Conservation (phyloP, 2,113 vertebrate species). For the Pristiophorus japonicus region DNA sequence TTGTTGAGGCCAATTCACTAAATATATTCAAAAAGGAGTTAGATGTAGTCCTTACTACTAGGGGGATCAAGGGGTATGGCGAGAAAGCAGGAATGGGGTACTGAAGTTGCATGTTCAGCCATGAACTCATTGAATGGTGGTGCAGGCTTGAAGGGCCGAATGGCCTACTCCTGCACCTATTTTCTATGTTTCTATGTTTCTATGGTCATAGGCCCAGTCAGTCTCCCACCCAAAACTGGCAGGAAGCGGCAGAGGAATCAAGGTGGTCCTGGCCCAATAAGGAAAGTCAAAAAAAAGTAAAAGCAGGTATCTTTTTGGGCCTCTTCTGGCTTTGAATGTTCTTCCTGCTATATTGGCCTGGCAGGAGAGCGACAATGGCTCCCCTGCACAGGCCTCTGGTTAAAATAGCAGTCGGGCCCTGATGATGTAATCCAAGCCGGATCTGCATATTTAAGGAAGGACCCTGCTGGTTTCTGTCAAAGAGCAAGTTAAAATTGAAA, state of each 20-base stretch:
- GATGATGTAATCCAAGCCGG: not conserved
- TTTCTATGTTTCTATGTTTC: too few species aligned
- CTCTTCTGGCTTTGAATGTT: not conserved
- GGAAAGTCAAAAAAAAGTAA: not conserved
- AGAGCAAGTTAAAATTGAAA: not conserved
- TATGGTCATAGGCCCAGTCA: not conserved
- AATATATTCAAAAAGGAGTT: too few species aligned
- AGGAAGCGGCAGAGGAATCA: not conserved
- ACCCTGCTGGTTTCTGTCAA: too few species aligned
- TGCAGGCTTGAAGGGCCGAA: too few species aligned
- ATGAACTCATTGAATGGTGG: too few species aligned
- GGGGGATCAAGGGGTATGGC: too few species aligned
- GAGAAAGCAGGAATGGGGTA: too few species aligned
- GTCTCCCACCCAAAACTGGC: not conserved
- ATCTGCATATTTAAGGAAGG: not conserved
- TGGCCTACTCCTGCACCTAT: too few species aligned
- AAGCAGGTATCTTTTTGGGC: not conserved
- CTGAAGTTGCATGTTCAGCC: too few species aligned
- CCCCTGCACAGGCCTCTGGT: not conserved
- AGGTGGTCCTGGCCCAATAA: not conserved
- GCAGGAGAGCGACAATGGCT: not conserved
- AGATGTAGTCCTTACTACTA: too few species aligned
- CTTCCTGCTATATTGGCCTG: not conserved
- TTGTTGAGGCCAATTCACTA: too few species aligned
- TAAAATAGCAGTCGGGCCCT: not conserved